phyloP scores from a whole-genome alignment of 2,888 invertebrate species.

The Trachelus stipa region DNA sequence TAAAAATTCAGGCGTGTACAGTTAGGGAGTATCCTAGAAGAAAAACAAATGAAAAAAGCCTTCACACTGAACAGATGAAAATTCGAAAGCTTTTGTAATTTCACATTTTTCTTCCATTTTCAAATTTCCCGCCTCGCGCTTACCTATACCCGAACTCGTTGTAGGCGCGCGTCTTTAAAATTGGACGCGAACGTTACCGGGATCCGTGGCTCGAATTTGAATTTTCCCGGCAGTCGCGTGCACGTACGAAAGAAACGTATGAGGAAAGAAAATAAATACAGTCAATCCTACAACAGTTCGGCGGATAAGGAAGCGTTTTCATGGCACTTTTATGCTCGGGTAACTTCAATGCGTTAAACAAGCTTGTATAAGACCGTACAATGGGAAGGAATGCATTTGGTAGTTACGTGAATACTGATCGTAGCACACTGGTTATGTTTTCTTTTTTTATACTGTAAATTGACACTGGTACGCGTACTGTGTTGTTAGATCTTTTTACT shows the following conservation, averaged over 20 bases:
- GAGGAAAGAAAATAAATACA: not conserved
- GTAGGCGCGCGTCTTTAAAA: not conserved
- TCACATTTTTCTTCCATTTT: not conserved
- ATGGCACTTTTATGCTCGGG: not conserved
- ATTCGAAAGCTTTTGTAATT: not conserved
- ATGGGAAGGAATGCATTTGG: not conserved
- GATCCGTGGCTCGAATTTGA: not conserved
- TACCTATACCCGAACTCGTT: not conserved
- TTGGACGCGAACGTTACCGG: not conserved
- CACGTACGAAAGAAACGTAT: not conserved
- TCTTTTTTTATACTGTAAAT: not conserved
- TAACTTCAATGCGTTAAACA: not conserved
- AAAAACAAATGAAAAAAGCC: not conserved
- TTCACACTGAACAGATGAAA: not conserved
- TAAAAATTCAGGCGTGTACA: not conserved
- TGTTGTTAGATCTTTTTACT: not conserved
- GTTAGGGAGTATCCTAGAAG: not conserved
- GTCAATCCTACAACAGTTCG: not conserved
- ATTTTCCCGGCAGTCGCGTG: not conserved
- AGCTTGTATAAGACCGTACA: not conserved
- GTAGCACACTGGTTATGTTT: not conserved
- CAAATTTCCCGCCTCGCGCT: not conserved
- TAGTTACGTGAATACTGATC: not conserved
- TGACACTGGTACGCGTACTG: not conserved
- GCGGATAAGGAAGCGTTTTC: not conserved